Evolutionary conservation across 1,140 invertebrate species (phyloP), one percentile per base, ranked within the genome.

Genomic region (Muscidifurax raptorellus): DNA sequence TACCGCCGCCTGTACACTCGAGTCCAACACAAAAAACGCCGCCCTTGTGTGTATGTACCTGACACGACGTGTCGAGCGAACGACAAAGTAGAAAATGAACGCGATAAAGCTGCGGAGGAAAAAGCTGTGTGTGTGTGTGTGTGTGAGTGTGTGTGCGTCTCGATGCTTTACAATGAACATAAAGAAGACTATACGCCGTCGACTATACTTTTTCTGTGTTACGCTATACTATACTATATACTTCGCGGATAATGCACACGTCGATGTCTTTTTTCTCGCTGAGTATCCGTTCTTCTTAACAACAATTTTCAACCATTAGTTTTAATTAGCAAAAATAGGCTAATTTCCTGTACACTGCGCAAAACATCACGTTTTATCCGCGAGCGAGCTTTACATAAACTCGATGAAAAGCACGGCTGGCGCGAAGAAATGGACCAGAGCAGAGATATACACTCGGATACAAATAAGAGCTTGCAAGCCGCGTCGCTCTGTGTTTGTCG

Each of bases 11-110:
- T 12, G 9, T 22, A 22, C 32, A 40, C 22, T 74, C 71, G 30
- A 22, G 71, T 7, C 5, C 22, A 6, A 59, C 18, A 59, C 52
- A 59, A 59, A 59, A 52, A 59, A 59, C 7, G 22, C 22, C 1
- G 2, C 0, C 18, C 0, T 0, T 75, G 9, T 12, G 36, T 36
- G 25, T n/a, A 15, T 71, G 22, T 71, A 30, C 25, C 28, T 71
- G 52, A 22, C 15, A 59, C 18, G 22, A 59, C 15, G 18, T 71
- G 67, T 71, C 30, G 27, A 71, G 72, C 22, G 13, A 10, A 28
- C 30, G 72, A 75, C 72, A 75, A 75, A 75, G 72, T 44, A 75
- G 36, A 40, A 75, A 75, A 75, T 75, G 32, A 32, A 36, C 72
- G 72, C 10, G 36, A 40, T 75, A 25, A 40, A 75, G 72, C 52